Evolutionary conservation across 2,113 vertebrate genomes (phyloP).

Genomic region (Eptatretus burgeri): DNA sequence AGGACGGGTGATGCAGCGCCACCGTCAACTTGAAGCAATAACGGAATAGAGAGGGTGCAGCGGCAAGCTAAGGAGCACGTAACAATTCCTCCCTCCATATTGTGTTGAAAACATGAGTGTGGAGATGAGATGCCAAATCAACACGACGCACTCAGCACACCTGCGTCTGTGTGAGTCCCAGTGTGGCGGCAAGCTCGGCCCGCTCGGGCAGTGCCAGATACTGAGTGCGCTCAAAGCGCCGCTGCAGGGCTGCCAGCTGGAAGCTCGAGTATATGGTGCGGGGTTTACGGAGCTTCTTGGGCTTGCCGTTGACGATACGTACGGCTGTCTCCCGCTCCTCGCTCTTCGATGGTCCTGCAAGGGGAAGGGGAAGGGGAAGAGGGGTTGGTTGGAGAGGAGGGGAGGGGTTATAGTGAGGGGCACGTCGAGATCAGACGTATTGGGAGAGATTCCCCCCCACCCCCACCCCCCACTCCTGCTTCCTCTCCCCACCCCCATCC

Average conservation of each 20-base stretch:
- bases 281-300: constrained; percentile 92
- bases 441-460: constrained; percentile 1
- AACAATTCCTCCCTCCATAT: no score
- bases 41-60: no score
- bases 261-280: constrained; percentile 95
- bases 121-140: no score
- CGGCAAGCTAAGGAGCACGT: no score
- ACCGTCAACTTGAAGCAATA: no score
- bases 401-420: background rate
- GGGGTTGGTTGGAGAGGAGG: background rate
- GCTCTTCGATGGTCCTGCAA: background rate
- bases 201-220: constrained; percentile 78
- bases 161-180: constrained; percentile 94
- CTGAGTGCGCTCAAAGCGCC: constrained; percentile 87
- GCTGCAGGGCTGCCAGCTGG: constrained; percentile 76
- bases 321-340: constrained; percentile 22
- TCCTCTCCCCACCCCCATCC: background rate
- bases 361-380: no score
- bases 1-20: no score
- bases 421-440: background rate
- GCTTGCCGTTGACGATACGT: constrained; percentile 93
- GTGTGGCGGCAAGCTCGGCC: constrained; percentile 69
- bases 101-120: no score
- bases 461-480: no score
- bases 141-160: constrained; percentile 15